Evolutionary conservation across 2,113 vertebrate species (phyloP).

Genomic region (Poicephalus meyeri): DNA sequence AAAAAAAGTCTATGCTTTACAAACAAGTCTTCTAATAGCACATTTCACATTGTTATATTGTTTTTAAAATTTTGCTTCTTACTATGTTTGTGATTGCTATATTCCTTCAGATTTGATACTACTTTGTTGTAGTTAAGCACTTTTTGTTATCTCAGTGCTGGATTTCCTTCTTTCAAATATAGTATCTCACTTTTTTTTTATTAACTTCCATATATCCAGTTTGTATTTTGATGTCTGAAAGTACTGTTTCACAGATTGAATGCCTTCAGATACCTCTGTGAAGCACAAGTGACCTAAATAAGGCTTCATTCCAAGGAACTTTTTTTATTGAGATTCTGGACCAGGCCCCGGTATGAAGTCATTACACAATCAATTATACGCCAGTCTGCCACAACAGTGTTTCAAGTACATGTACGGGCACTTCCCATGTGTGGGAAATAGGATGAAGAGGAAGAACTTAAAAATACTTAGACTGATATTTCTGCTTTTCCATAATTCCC

Average conservation of each 20-base stretch:
- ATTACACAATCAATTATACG: not conserved
- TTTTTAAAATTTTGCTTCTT: not conserved
- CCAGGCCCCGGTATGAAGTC: conserved; percentile 1
- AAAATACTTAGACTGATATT: not conserved
- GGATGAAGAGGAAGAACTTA: not conserved
- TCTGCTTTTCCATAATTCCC: not conserved
- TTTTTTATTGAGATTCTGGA: not conserved
- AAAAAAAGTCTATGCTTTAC: not conserved
- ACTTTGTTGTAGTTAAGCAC: not conserved
- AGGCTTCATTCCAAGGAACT: not conserved
- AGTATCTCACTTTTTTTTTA: not conserved
- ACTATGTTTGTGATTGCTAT: not conserved
- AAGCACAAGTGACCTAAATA: not conserved
- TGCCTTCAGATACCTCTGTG: not conserved
- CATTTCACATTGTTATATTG: not conserved
- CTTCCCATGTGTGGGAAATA: not conserved
- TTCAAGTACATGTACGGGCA: not conserved
- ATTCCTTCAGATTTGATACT: not conserved
- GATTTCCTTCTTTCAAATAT: not conserved
- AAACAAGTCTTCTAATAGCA: not conserved
- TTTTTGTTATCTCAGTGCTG: not conserved
- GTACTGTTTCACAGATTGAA: not conserved
- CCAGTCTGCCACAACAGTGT: not conserved
- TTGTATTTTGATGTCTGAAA: not conserved
- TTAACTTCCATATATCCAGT: not conserved